Percentiles rank a stretch among this genome's conserved stretches.
Evolutionary conservation across 1,140 invertebrate species (phyloP).

Genomic region (Aphaenogaster floridana): DNA sequence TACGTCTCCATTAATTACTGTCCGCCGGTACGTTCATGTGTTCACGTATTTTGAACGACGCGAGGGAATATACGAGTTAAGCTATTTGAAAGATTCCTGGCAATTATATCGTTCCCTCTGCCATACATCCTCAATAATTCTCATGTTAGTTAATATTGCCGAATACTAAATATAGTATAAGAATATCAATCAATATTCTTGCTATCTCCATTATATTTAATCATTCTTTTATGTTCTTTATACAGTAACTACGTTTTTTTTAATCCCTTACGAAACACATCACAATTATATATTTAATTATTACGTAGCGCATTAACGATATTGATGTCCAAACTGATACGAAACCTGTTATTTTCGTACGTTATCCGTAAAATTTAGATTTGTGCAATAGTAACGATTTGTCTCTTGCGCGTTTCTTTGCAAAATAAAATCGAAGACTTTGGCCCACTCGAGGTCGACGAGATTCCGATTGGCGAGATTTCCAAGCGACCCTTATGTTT

Average conservation of each 20-base stretch:
- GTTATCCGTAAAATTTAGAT: not conserved
- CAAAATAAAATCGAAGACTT: conserved; percentile 36
- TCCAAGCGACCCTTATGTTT: conserved; percentile 60
- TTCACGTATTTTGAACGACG: conserved; percentile 38
- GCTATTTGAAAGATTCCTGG: conserved; percentile 38
- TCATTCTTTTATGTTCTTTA: not conserved
- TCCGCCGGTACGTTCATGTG: conserved; percentile 39
- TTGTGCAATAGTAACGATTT: not conserved
- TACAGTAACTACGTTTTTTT: not conserved
- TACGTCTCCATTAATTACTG: conserved; percentile 86
- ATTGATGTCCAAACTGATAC: not conserved
- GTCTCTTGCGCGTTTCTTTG: not conserved
- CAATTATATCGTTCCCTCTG: not conserved
- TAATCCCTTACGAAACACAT: not conserved
- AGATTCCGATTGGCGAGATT: conserved; percentile 54
- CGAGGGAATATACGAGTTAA: conserved; percentile 4
- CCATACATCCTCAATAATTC: not conserved
- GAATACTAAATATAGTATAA: not conserved
- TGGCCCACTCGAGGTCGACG: conserved; percentile 36
- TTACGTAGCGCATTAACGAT: not conserved
- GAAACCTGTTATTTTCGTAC: not conserved
- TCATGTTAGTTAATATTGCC: not conserved
- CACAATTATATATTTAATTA: not conserved
- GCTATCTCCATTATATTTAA: not conserved
- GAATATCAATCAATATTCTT: not conserved